Evolutionary conservation across 2,888 invertebrate species (phyloP).

Genomic region (Acleris laterana): DNA sequence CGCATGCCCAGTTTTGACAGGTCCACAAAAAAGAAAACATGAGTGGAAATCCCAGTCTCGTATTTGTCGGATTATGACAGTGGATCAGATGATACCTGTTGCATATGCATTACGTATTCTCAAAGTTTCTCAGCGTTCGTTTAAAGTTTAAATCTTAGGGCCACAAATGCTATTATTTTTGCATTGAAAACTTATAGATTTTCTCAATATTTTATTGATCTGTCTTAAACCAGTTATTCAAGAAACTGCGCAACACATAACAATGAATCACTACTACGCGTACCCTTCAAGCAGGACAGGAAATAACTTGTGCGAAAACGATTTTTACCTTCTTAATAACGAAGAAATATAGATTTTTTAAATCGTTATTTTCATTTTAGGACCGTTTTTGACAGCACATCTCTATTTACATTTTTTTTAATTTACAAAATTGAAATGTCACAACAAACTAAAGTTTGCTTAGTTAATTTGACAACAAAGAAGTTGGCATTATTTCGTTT

Average conservation of each 20-base stretch:
- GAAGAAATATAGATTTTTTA: constrained; percentile 10
- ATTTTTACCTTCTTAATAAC: constrained; percentile 4
- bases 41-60: constrained; percentile 73
- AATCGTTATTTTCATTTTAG: background rate
- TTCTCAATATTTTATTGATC: constrained; percentile 34
- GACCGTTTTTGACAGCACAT: constrained; percentile 24
- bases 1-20: constrained; percentile 70
- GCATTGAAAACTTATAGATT: constrained; percentile 23
- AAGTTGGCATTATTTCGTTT: background rate
- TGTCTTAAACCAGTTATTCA: constrained; percentile 30
- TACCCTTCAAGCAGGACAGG: constrained; percentile 39
- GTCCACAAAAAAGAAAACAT: constrained; percentile 72
- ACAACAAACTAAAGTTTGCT: constrained; percentile 19
- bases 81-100: constrained; percentile 71
- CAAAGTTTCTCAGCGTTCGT: constrained; percentile 61
- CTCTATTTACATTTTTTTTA: constrained; percentile 31
- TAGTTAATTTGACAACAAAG: constrained; percentile 18
- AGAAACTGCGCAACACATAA: constrained; percentile 49
- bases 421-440: constrained; percentile 19
- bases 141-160: constrained; percentile 28
- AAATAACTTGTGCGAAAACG: constrained; percentile 9
- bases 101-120: constrained; percentile 72
- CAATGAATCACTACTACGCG: constrained; percentile 40
- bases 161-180: background rate
- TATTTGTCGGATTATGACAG: constrained; percentile 75